Evolutionary conservation across 2,888 invertebrate species (phyloP).

Genomic region (Diarsia mendica): DNA sequence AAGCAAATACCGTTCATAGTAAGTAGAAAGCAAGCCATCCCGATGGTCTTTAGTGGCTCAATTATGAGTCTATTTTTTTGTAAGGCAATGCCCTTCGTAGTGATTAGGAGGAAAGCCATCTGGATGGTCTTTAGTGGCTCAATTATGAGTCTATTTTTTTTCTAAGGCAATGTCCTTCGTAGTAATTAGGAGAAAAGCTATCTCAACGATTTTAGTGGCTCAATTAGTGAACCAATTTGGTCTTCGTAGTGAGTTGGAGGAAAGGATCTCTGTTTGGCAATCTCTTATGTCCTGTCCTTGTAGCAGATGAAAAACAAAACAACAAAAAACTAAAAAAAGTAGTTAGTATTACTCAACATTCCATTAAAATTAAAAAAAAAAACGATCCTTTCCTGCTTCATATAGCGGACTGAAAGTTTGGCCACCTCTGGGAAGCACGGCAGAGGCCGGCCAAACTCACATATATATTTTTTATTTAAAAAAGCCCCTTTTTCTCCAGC

Average conservation of each 20-base stretch:
- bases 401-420: slow-evolving; percentile 50
- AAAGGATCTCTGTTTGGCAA: slow-evolving; percentile 47
- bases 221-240: too few species aligned
- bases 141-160: too few species aligned
- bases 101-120: too few species aligned
- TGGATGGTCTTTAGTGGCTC: too few species aligned
- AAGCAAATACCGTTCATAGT: too few species aligned
- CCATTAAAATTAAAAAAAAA: background rate
- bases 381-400: slow-evolving; percentile 41
- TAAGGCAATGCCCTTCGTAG: too few species aligned
- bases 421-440: slow-evolving; percentile 26
- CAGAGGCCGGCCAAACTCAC: slow-evolving; percentile 21
- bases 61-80: too few species aligned
- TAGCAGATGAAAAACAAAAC: background rate
- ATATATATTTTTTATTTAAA: slow-evolving; percentile 35
- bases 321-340: background rate
- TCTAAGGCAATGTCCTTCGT: too few species aligned
- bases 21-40: too few species aligned
- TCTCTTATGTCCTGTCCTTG: slow-evolving; percentile 29
- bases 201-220: too few species aligned
- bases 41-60: too few species aligned
- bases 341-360: slow-evolving; percentile 18
- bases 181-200: too few species aligned
- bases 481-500: background rate
- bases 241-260: slow-evolving; percentile 19